Percentiles rank a stretch among this genome's conserved stretches.
phyloP scores from a whole-genome alignment of 2,797 vertebrate genomes.

The Danionella dracula region DNA sequence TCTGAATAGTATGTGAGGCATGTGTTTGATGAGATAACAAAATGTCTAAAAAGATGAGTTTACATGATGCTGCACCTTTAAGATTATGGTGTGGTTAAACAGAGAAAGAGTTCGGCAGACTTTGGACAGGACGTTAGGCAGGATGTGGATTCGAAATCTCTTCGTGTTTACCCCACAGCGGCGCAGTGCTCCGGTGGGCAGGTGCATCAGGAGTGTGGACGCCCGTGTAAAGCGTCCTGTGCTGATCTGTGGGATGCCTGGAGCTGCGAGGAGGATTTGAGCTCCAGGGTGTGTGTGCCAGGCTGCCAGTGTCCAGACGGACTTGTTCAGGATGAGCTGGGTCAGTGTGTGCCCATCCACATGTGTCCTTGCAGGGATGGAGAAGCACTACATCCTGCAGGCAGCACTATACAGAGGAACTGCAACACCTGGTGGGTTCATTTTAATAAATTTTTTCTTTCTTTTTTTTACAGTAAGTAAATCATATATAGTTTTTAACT shows the following conservation, averaged over 20 bases:
- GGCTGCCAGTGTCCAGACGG: slow-evolving; percentile 79
- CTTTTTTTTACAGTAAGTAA: neutral
- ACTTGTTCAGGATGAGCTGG: slow-evolving; percentile 70
- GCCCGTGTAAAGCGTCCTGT: slow-evolving; percentile 68
- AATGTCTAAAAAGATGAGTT: too few relatives aligned
- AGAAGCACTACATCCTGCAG: slow-evolving; percentile 54
- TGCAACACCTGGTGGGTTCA: slow-evolving; percentile 78
- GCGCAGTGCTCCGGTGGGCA: slow-evolving; percentile 74
- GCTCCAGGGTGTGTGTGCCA: slow-evolving; percentile 67
- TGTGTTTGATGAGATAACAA: too few relatives aligned
- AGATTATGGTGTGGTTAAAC: too few relatives aligned
- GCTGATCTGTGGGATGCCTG: slow-evolving; percentile 58
- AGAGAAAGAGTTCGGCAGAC: too few relatives aligned
- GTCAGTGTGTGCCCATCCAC: slow-evolving; percentile 73
- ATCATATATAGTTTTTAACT: too few relatives aligned
- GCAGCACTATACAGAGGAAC: slow-evolving; percentile 59
- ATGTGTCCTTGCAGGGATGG: slow-evolving; percentile 74
- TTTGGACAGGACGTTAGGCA: too few relatives aligned
- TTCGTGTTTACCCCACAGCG: slow-evolving; percentile 53
- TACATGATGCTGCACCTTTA: too few relatives aligned
- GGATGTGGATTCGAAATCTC: too few relatives aligned
- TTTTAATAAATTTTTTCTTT: too few relatives aligned
- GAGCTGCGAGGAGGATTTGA: slow-evolving; percentile 55
- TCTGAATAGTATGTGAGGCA: too few relatives aligned
- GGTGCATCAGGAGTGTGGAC: slow-evolving; percentile 77